Conservation (phyloP, 2,888 invertebrate species). For the Eristalinus sepulchralis region DNA sequence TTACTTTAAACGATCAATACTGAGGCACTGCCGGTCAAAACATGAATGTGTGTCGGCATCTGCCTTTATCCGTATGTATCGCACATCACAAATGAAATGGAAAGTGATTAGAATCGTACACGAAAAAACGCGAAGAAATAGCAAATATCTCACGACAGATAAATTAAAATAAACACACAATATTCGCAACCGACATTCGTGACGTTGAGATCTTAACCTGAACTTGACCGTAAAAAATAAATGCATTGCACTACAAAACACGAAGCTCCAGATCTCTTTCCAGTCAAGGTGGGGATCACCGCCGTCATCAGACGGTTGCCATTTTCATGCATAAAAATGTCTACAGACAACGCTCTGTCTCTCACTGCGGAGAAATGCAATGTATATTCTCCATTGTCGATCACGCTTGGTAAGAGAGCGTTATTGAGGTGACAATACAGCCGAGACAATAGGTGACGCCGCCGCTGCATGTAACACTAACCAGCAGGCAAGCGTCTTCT, state of each 20-base stretch:
- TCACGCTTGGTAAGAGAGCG: slow-evolving; percentile 51
- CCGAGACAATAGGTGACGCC: slow-evolving; percentile 53
- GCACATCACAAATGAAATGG: slow-evolving; percentile 51
- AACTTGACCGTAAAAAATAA: slow-evolving; percentile 71
- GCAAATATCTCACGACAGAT: slow-evolving; percentile 22
- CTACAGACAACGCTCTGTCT: slow-evolving; percentile 25
- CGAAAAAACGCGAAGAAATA: slow-evolving; percentile 19
- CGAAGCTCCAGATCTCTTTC: slow-evolving; percentile 29
- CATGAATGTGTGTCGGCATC: slow-evolving; percentile 20
- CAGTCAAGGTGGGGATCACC: slow-evolving; percentile 26
- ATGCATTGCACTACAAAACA: slow-evolving; percentile 43
- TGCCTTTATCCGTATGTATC: neutral
- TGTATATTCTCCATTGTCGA: slow-evolving; percentile 46
- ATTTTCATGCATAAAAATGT: slow-evolving; percentile 37
- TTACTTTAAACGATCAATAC: slow-evolving; percentile 3
- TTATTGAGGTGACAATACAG: slow-evolving; percentile 59
- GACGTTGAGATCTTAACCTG: slow-evolving; percentile 53
- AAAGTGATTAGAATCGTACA: slow-evolving; percentile 26
- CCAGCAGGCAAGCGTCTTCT: neutral
- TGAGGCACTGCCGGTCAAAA: slow-evolving; percentile 13
- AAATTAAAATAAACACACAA: slow-evolving; percentile 23
- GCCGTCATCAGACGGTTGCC: slow-evolving; percentile 11
- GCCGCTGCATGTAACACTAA: slow-evolving; percentile 19
- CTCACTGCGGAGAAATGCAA: slow-evolving; percentile 36
- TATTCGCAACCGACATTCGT: slow-evolving; percentile 45